Conservation (phyloP, 2,888 invertebrate genomes). For the Entomobrya proxima region DNA sequence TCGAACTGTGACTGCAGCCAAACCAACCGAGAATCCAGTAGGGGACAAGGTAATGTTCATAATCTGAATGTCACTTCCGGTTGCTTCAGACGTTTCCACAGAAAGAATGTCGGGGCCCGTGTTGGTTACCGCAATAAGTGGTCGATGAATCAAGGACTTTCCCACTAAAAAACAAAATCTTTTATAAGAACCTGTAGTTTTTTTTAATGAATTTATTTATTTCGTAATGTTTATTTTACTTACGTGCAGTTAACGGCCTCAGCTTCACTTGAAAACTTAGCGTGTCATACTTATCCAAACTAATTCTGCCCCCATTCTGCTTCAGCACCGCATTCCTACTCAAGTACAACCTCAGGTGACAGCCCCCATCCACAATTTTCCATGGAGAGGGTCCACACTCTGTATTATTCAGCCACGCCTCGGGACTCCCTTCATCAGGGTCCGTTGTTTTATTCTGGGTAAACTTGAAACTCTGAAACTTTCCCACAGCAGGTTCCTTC, state of each 20-base stretch:
- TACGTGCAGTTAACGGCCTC: constrained; percentile 27
- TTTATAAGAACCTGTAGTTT: no score
- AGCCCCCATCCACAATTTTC: constrained; percentile 45
- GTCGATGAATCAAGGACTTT: constrained; percentile 46
- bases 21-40: constrained; percentile 41
- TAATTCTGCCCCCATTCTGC: constrained; percentile 46
- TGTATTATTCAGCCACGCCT: background rate
- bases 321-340: constrained; percentile 43
- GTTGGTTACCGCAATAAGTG: constrained; percentile 54
- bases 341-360: constrained; percentile 55
- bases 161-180: constrained; percentile 59
- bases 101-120: constrained; percentile 53
- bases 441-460: background rate
- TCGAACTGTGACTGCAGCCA: constrained; percentile 43
- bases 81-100: constrained; percentile 11
- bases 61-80: constrained; percentile 25
- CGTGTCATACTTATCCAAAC: constrained; percentile 57
- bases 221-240: background rate
- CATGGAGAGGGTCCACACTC: background rate
- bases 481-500: background rate
- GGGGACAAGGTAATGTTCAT: constrained; percentile 48
- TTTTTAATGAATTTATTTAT: no score
- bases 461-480: background rate
- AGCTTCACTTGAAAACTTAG: constrained; percentile 53
- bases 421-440: background rate